Base-by-base conservation (phyloP, 2,113 vertebrate species). In the Coregonus clupeaformis region DNA sequence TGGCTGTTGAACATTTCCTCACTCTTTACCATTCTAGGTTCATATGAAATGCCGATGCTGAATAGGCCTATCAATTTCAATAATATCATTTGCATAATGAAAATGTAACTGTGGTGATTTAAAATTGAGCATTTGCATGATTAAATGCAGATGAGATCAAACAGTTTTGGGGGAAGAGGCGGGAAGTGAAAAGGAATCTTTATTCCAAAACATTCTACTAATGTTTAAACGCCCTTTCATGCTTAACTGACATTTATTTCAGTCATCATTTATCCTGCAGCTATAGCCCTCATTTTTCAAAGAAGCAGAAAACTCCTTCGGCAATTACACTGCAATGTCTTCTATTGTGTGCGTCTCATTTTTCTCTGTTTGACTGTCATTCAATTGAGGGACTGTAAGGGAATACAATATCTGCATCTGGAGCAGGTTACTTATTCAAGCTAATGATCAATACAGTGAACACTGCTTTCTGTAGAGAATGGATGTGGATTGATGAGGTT, bases 401-500 rank as follows among this genome's bases (percentile, higher is more conserved):
- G 60, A 49, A 55, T 67, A 75, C 36, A 65, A 47, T 59, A 29
- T 30, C 20, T 71, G 68, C 68, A 76, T 63, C 64, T 36, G 59
- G 25, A 12, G 32, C 64, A 25, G 76, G n/a, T 55, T 36, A 63
- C 77, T 69, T 73, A 69, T 64, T 78, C 67, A 74, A 73, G 66
- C 71, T 74, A 66, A 77, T 75, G 71, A 64, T 67, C 68, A 63
- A 49, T 24, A 60, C 18, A 29, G 20, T 30, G 71, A 64, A 30
- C 62, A 57, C 5, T 60, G 27, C 52, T 42, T 30, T 30, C 65
- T 69, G 55, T 25, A 5, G 74, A 69, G 57, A 69, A 75, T 13
- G 67, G 66, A 62, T 75, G 22, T 47, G 66, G 59, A 76, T 76
- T 67, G 22, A 76, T 69, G 59, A 25, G 67, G 67, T 76, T 76